Evolutionary conservation across 2,797 vertebrate species (phyloP), one percentile per base, ranked within the genome.

Genomic region (Babyrousa celebensis): DNA sequence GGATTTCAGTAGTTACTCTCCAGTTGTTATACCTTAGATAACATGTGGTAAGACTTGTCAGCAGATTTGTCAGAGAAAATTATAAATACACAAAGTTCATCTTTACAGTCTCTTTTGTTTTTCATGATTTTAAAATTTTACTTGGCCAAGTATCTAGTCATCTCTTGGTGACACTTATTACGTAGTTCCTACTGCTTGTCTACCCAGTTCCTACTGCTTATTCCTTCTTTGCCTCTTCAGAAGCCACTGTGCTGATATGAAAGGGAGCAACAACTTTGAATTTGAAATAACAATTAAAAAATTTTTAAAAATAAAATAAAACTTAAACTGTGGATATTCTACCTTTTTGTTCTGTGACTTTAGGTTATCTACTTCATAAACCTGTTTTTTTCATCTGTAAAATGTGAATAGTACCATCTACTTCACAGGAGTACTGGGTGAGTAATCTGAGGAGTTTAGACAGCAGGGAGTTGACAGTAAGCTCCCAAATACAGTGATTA

Each of bases 1-100:
- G 48, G 71, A 84, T 72, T 89, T 95, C n/a, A 65, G 29, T 12
- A 89, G 54, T 36, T 88, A 74, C 56, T 89, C 56, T 89, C 56
- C n/a, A 70, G 32, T 16, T 80, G 10, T 25, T 70, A 8, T 68
- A 82, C 80, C 36, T 92, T 68, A 40, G 10, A 63, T 67, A 74
- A 58, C 21, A 79, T 32, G 15, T 17, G 16, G 21, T 14, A 43
- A 14, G 12, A 91, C 3, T 6, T 87, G 21, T 52, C 1, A 20
- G 58, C 12, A 92, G 58, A 96, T 36, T 58, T 62, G 29, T 58
- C 12, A 78, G 56, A 75, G 16, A 91, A 83, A 70, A 78, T 3
- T 72, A 1, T 75, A 86, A 77, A 18, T 29, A 85, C 27, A 68
- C 18, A 27, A 71, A 74, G 15, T 56, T 82, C 29, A 43, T 67